Conservation (phyloP, 2,113 vertebrate species). For the Toxotes jaculatrix region DNA sequence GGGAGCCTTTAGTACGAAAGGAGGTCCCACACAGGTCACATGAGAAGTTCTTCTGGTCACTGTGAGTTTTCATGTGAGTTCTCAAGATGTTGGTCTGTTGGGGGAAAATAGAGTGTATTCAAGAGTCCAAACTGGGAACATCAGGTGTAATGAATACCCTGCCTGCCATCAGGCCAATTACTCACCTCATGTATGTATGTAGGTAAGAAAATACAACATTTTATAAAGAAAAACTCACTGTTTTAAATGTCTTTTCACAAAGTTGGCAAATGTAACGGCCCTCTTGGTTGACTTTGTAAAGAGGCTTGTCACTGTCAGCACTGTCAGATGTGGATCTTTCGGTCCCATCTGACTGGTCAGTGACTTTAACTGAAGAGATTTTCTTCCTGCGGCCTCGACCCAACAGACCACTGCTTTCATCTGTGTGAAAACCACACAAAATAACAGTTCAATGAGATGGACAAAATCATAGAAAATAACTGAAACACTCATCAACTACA, state of each 20-base stretch:
- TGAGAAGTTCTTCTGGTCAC: constrained; percentile 93
- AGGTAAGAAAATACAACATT: neutral
- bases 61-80: constrained; percentile 96
- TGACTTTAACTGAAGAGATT: constrained; percentile 62
- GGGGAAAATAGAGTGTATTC: neutral
- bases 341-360: constrained; percentile 50
- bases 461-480: neutral
- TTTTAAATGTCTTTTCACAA: constrained; percentile 98
- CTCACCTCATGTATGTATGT: neutral
- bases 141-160: neutral
- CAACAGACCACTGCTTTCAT: constrained; percentile 58
- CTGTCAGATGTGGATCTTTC: constrained; percentile 75
- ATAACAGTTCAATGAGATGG: neutral
- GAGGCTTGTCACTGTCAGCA: constrained; percentile 79
- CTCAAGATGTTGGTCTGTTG: constrained; percentile 94
- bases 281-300: constrained; percentile 89
- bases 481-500: neutral
- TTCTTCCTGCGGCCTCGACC: constrained; percentile 78
- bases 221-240: constrained; percentile 80
- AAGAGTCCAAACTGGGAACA: neutral
- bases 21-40: constrained; percentile 93
- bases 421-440: constrained; percentile 48
- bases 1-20: constrained; percentile 97
- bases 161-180: neutral
- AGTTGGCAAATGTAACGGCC: constrained; percentile 91